Conservation (phyloP, 2,888 invertebrate genomes). For the Tubulanus polymorphus region DNA sequence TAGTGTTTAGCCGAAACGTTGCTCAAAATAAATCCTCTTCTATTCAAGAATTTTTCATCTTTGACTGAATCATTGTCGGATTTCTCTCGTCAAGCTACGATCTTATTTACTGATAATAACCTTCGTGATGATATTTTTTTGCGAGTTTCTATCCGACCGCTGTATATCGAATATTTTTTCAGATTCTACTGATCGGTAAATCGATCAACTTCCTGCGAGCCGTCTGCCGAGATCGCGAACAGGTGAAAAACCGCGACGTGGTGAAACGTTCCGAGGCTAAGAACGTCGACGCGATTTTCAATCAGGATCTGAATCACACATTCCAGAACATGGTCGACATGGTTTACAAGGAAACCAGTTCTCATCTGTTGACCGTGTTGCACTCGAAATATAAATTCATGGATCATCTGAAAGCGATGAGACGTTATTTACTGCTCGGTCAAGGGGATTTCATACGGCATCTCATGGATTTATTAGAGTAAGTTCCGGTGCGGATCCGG, state of each 20-base stretch:
- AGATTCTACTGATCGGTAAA: constrained; percentile 87
- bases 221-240: constrained; percentile 72
- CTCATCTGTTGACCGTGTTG: constrained; percentile 78
- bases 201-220: constrained; percentile 91
- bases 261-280: constrained; percentile 23
- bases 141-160: background rate
- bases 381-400: constrained; percentile 82
- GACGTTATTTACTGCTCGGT: constrained; percentile 84
- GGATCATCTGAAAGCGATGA: constrained; percentile 81
- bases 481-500: no score
- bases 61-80: no score
- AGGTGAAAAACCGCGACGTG: constrained; percentile 42
- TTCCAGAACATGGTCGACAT: constrained; percentile 77
- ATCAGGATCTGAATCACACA: constrained; percentile 66
- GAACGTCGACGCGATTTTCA: constrained; percentile 59
- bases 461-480: constrained; percentile 87
- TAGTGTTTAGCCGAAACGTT: no score
- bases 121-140: background rate
- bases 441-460: constrained; percentile 96
- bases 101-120: no score
- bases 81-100: no score
- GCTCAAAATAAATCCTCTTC: no score
- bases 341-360: constrained; percentile 82
- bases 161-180: constrained; percentile 12
- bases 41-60: no score